Evolutionary conservation across 2,888 invertebrate genomes (phyloP).

Genomic region (Macaria liturata): DNA sequence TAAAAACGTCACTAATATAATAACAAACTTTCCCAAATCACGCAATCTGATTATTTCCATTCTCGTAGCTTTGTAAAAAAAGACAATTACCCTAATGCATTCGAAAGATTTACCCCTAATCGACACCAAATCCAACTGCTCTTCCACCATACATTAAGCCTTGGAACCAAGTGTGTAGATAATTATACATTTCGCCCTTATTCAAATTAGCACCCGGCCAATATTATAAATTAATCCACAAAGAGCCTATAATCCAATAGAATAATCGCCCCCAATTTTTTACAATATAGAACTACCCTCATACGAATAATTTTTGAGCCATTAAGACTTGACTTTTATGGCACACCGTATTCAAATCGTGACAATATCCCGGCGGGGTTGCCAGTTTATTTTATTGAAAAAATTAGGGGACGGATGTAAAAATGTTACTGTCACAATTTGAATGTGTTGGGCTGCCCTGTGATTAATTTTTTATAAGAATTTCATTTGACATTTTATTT

Average conservation of each 20-base stretch:
- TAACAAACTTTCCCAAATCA: no score
- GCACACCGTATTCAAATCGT: slow-evolving; percentile 33
- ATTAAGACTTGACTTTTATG: slow-evolving; percentile 42
- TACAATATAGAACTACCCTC: slow-evolving; percentile 35
- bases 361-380: slow-evolving; percentile 39
- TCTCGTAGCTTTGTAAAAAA: no score
- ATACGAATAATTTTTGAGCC: slow-evolving; percentile 34
- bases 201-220: slow-evolving; percentile 21
- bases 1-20: no score
- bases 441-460: slow-evolving; percentile 7
- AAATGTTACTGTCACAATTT: slow-evolving; percentile 26
- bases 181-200: slow-evolving; percentile 9
- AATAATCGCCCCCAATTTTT: slow-evolving; percentile 31
- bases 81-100: no score
- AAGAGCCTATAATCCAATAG: slow-evolving; percentile 30
- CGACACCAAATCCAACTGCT: slow-evolving; percentile 1
- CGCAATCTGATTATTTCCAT: no score
- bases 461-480: slow-evolving; percentile 12
- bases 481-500: slow-evolving; percentile 5
- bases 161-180: background rate
- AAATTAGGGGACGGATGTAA: slow-evolving; percentile 32
- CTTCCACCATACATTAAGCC: background rate
- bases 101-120: no score
- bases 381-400: slow-evolving; percentile 34
- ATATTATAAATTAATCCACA: slow-evolving; percentile 32